phyloP scores from a whole-genome alignment of 2,113 vertebrate species.

The Felis catus region DNA sequence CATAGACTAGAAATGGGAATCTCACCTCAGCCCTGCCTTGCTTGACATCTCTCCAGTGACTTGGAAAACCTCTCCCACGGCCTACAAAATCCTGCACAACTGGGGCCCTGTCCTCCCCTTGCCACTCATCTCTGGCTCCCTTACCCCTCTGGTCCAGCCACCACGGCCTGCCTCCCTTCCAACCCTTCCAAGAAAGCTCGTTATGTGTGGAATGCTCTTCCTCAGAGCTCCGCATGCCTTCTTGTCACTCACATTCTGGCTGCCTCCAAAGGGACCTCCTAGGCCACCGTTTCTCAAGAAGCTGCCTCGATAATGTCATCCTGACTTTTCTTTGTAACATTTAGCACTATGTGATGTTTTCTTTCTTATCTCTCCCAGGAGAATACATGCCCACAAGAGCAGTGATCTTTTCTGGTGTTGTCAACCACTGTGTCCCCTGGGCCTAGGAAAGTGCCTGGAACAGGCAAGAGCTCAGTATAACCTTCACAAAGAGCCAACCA shows the following conservation, averaged over 20 bases:
- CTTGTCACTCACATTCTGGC: neutral
- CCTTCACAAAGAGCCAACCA: neutral
- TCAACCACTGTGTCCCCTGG: neutral
- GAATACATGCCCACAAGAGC: fast-evolving
- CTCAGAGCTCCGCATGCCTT: neutral
- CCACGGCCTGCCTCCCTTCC: neutral
- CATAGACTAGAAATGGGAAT: neutral
- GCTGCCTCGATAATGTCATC: neutral
- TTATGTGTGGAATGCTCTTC: neutral
- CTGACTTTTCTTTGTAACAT: neutral
- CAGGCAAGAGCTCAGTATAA: neutral
- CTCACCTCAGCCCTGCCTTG: neutral
- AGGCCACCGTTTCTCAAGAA: neutral
- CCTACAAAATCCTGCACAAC: neutral
- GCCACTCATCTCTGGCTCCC: neutral
- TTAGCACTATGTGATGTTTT: neutral
- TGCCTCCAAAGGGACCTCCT: neutral
- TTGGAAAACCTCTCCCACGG: neutral
- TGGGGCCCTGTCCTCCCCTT: neutral
- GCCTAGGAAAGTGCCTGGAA: neutral
- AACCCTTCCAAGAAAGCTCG: neutral
- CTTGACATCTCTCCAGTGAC: neutral
- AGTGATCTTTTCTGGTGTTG: neutral
- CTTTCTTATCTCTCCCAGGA: neutral
- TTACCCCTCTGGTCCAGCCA: no score